phyloP scores from a whole-genome alignment of 2,797 vertebrate genomes.

The Apodemus agrarius region DNA sequence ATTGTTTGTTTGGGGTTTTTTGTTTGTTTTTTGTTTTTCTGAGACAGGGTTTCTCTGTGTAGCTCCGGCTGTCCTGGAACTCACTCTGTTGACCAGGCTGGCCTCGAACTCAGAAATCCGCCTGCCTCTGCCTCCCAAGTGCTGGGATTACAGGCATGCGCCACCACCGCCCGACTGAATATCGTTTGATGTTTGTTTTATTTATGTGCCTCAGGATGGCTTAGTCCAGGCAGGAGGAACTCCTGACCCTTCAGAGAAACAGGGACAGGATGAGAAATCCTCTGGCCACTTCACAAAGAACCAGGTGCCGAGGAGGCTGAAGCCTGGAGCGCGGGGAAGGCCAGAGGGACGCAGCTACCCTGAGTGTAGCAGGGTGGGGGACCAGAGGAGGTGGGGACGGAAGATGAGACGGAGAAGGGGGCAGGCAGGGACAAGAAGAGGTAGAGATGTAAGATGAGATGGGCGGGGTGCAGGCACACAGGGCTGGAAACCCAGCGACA shows the following conservation, averaged over 20 bases:
- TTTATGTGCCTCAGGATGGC: neutral
- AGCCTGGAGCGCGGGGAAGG: neutral
- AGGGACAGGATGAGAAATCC: neutral
- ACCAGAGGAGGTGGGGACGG: neutral
- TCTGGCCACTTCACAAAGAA: neutral
- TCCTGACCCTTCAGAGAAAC: neutral
- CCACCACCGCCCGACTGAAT: too few species aligned
- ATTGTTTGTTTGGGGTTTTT: too few species aligned
- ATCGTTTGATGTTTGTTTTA: neutral
- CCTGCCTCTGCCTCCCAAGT: too few species aligned
- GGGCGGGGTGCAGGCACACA: fast-evolving
- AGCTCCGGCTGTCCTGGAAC: too few species aligned
- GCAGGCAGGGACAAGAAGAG: too few species aligned
- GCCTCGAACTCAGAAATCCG: too few species aligned
- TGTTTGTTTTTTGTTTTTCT: too few species aligned
- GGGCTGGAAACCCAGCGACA: neutral
- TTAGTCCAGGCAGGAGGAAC: neutral
- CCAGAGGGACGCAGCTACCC: neutral
- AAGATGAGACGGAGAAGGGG: neutral
- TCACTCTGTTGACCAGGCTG: too few species aligned
- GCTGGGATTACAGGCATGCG: too few species aligned
- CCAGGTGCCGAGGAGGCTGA: neutral
- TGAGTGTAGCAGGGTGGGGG: neutral
- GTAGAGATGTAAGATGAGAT: neutral
- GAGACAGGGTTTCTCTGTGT: too few species aligned